These are phyloP conservation scores for Oryzias sinensis DNA, from an alignment of 2,797 vertebrate species.

Conservation along the genomic window DNA sequence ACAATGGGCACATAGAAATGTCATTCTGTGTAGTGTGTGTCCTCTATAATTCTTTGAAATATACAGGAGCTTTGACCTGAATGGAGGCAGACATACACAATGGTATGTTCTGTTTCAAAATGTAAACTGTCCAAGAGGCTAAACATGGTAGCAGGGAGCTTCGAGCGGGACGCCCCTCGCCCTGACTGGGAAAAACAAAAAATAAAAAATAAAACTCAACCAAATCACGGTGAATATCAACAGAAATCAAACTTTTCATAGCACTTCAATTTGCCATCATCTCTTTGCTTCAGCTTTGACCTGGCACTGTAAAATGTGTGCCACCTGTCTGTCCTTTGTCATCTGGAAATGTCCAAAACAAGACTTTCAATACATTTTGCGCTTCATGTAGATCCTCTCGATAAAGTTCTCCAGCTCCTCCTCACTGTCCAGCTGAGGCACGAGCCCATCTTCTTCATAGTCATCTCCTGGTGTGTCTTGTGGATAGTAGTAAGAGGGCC, in stretches of 20 bases:
- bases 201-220: slow-evolving; percentile 44
- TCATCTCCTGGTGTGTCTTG: slow-evolving; percentile 70
- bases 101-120: slow-evolving; percentile 78
- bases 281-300: slow-evolving; percentile 50
- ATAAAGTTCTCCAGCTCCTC: slow-evolving; percentile 94
- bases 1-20: slow-evolving; percentile 63
- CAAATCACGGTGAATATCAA: slow-evolving; percentile 75
- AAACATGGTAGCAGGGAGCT: slow-evolving; percentile 74
- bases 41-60: slow-evolving; percentile 64
- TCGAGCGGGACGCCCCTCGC: slow-evolving; percentile 49
- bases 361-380: slow-evolving; percentile 79
- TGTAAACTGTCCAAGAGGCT: slow-evolving; percentile 83
- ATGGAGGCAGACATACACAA: slow-evolving; percentile 79
- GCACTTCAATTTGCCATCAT: slow-evolving; percentile 49
- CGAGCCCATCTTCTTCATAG: slow-evolving; percentile 82
- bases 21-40: slow-evolving; percentile 25
- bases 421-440: slow-evolving; percentile 83
- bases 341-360: slow-evolving; percentile 54
- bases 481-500: slow-evolving; percentile 78
- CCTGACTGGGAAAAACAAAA: slow-evolving; percentile 59
- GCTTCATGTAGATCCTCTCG: slow-evolving; percentile 89
- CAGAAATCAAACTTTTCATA: slow-evolving; percentile 71
- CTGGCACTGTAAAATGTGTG: slow-evolving; percentile 43
- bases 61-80: slow-evolving; percentile 77
- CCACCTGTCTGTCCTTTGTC: slow-evolving; percentile 38